These are phyloP conservation scores for Micronycteris hirsuta DNA, from an alignment of 2,113 vertebrate species.

Conservation along the genomic window DNA sequence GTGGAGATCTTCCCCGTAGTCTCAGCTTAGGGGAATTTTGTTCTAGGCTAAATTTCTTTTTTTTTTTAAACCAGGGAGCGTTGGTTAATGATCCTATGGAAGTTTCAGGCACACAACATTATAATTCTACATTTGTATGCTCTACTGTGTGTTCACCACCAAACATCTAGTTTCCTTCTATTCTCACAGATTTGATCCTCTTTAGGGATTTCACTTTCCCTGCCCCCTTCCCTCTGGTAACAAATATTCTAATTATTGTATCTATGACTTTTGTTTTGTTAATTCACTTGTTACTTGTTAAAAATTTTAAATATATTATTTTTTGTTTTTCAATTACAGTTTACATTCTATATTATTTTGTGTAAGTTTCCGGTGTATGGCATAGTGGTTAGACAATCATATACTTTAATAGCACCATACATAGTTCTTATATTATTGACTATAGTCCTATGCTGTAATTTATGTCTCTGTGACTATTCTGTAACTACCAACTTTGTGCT, in stretches of 20 bases:
- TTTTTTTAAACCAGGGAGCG: neutral
- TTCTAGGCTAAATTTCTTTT: neutral
- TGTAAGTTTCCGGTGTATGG: neutral
- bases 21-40: neutral
- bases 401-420: neutral
- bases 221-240: neutral
- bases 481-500: neutral
- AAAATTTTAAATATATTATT: neutral
- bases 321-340: neutral
- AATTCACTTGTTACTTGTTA: neutral
- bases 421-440: neutral
- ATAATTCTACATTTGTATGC: neutral
- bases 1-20: neutral
- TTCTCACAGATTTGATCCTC: neutral
- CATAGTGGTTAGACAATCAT: neutral
- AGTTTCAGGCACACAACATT: neutral
- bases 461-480: neutral
- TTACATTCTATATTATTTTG: neutral
- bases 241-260: neutral
- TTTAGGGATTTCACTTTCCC: neutral
- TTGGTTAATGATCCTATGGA: neutral
- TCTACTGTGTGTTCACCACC: neutral
- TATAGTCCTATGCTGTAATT: neutral
- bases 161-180: neutral
- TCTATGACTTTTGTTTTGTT: neutral